Conservation (phyloP, 1,140 invertebrate genomes). For the Drosophila ficusphila region DNA sequence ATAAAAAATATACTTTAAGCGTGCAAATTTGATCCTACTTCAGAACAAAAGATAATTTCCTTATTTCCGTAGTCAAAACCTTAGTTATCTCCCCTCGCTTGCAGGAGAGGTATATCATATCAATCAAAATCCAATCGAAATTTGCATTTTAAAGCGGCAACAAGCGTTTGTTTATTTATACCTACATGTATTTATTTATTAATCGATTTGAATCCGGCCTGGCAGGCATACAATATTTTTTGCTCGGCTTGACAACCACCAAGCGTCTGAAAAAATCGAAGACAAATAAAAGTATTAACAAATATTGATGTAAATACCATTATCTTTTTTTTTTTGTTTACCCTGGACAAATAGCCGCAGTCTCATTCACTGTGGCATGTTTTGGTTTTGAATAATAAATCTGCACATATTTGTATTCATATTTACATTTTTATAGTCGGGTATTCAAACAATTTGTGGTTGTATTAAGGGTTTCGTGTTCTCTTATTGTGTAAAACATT, state of each 20-base stretch:
- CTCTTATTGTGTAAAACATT: background rate
- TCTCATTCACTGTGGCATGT: slow-evolving; percentile 28
- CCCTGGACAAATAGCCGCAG: slow-evolving; percentile 31
- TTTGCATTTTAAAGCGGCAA: slow-evolving; percentile 48
- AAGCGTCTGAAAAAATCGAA: slow-evolving; percentile 18
- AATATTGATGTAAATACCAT: slow-evolving; percentile 43
- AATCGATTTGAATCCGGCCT: slow-evolving; percentile 51
- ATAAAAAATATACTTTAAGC: no score
- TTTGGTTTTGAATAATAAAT: slow-evolving; percentile 31
- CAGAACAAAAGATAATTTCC: background rate
- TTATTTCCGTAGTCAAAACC: background rate
- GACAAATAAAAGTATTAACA: slow-evolving; percentile 45
- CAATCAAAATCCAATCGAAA: slow-evolving; percentile 34
- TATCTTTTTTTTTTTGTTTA: slow-evolving; percentile 32
- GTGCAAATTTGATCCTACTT: no score
- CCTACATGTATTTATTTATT: slow-evolving; percentile 44
- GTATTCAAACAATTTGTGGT: background rate
- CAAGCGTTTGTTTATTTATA: slow-evolving; percentile 36
- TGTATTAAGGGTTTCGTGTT: background rate
- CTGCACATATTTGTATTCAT: background rate
- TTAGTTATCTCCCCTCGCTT: background rate
- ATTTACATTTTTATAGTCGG: slow-evolving; percentile 6
- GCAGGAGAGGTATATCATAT: background rate
- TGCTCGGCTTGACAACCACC: slow-evolving; percentile 17
- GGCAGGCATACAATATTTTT: slow-evolving; percentile 29